A percentile compares a stretch with the other conserved stretches of the same genome.
These are phyloP conservation scores for Eupeodes latifasciatus DNA, from an alignment of 2,888 invertebrate species.

Conservation along the genomic window DNA sequence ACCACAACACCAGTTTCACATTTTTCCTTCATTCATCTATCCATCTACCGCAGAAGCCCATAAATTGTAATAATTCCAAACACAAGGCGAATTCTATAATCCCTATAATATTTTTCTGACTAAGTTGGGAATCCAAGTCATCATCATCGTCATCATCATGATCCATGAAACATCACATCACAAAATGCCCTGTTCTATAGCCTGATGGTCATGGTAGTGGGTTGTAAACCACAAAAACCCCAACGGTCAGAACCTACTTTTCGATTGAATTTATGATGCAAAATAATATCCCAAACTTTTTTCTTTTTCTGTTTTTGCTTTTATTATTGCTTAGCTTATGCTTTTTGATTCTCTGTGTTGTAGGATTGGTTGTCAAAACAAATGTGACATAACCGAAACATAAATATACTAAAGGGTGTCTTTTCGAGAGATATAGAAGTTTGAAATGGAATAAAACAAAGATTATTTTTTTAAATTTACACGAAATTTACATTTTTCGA, in stretches of 20 bases:
- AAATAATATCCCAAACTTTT: conserved; percentile 19
- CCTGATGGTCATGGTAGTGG: neutral
- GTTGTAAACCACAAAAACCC: conserved; percentile 37
- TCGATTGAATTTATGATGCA: conserved; percentile 61
- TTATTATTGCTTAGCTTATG: neutral
- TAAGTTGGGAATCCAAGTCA: conserved; percentile 15
- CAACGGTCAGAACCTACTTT: conserved; percentile 47
- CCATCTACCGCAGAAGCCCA: conserved; percentile 52
- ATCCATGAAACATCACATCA: conserved; percentile 23
- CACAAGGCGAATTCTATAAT: conserved; percentile 52
- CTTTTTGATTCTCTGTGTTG: conserved; percentile 9
- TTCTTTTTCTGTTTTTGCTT: too few relatives aligned
- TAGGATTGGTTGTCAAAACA: conserved; percentile 14
- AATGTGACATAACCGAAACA: conserved; percentile 13
- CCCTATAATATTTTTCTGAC: conserved; percentile 38
- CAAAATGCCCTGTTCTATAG: neutral
- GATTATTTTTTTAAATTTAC: too few relatives aligned
- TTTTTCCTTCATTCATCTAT: conserved; percentile 43
- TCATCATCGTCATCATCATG: conserved; percentile 12
- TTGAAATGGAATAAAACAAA: too few relatives aligned
- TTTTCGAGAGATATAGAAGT: too few relatives aligned
- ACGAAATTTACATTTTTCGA: too few relatives aligned
- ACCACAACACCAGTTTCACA: conserved; percentile 46
- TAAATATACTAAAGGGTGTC: neutral
- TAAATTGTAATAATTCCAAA: conserved; percentile 60